Evolutionary conservation across 2,888 invertebrate species (phyloP).

Genomic region (Micoletzkya japonica): DNA sequence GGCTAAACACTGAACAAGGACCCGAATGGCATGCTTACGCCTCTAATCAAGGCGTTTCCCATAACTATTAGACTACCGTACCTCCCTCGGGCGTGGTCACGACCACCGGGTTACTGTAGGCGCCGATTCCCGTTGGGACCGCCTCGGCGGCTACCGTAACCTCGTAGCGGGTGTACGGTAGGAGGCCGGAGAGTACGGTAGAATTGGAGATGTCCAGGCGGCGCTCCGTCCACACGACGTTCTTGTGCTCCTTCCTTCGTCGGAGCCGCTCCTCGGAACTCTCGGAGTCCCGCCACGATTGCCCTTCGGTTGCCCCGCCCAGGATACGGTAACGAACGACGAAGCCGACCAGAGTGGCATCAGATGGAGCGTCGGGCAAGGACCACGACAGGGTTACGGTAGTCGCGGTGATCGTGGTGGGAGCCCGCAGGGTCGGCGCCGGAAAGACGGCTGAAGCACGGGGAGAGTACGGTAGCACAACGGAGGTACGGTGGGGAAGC

Average conservation of each 20-base stretch:
- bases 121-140: conserved; percentile 86
- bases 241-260: conserved; percentile 26
- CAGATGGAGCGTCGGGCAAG: neutral
- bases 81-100: conserved; percentile 97
- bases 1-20: too few relatives aligned
- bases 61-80: too few relatives aligned
- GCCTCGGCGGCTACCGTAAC: conserved; percentile 94
- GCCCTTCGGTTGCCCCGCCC: neutral
- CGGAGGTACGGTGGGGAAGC: conserved; percentile 19
- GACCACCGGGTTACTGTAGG: conserved; percentile 84
- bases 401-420: conserved; percentile 15
- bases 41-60: too few relatives aligned
- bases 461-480: conserved; percentile 13
- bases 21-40: too few relatives aligned
- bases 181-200: conserved; percentile 36
- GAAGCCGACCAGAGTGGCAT: conserved; percentile 1
- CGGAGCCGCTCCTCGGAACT: neutral
- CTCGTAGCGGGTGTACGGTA: conserved; percentile 79
- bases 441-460: conserved; percentile 23
- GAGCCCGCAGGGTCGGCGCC: conserved; percentile 2
- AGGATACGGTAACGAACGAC: conserved; percentile 24
- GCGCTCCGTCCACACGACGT: conserved; percentile 9
- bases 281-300: neutral
- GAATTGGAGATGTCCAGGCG: conserved; percentile 30
- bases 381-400: conserved; percentile 23